Base-by-base conservation (phyloP, 2,797 vertebrate genomes). In the Sebastolobus altivelis region DNA sequence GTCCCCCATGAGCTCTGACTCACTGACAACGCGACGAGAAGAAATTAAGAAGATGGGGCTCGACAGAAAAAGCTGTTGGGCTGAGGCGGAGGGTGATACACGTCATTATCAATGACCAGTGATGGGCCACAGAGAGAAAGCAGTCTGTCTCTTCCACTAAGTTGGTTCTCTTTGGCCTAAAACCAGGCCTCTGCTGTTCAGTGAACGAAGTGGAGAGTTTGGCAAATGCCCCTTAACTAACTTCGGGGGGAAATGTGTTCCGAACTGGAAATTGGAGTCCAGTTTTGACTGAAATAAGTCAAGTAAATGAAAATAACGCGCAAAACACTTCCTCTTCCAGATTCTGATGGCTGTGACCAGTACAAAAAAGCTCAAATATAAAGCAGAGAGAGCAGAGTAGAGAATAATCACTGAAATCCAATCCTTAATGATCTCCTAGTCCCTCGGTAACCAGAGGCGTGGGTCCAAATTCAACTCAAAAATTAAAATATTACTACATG, bases 1-100 rank as follows among this genome's bases (percentile, higher is more conserved):
- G 90, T 90, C 92, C 91, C 91, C 88, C 5, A 59, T 88, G 89
- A 92, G 84, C 81, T 72, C 56, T 56, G 70, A 79, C 88, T 93
- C 90, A 68, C 77, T 25, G 71, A 78, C 25, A 81, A 63, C 20
- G 13, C 1, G 9, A 75, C 10, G 2, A 82, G 89, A 91, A 74
- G 81, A 87, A 83, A 80, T 61, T 25, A 22, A 67, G 62, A 86
- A 88, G 88, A 83, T 0, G 81, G 88, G 93, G 89, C 92, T 83
- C 6, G 6, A 89, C 63, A 87, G 85, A 84, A 83, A 59, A 81
- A 81, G 89, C 90, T 35, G 31, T 75, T 89, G 91, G 93, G 94
- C 87, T 88, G 91, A 93, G 89, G 88, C 1, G 82, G 91, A 94
- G 89, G 75, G 75, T 84, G 73, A 68, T 38, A 62, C 14, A n/a